Conservation (phyloP, 2,888 invertebrate genomes). For the Drosophila subsilvestris region DNA sequence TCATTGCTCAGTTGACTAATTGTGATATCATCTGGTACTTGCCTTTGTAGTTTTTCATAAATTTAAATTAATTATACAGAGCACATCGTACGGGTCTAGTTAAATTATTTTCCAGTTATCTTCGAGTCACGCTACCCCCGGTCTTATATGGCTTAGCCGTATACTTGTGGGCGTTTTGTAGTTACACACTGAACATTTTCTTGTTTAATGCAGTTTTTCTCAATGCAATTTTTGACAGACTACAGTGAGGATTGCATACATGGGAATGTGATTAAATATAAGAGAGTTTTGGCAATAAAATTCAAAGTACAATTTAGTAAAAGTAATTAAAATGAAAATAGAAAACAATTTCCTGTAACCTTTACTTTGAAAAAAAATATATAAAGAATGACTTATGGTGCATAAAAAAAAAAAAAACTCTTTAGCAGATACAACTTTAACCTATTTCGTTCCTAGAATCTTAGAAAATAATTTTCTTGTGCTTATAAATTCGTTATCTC, state of each 20-base stretch:
- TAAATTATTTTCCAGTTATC: conserved; percentile 9
- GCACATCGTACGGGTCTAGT: conserved; percentile 16
- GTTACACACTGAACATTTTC: conserved; percentile 4
- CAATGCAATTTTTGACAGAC: conserved; percentile 30
- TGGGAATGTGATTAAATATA: neutral
- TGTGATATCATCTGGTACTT: conserved; percentile 60
- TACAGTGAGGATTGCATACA: conserved; percentile 33
- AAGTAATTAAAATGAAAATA: no score
- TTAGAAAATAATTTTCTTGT: no score
- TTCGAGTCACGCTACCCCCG: conserved; percentile 36
- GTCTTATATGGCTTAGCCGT: neutral
- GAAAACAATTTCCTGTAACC: no score
- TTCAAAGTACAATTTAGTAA: neutral
- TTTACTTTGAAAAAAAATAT: no score
- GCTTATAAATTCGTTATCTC: no score
- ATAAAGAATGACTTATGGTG: no score
- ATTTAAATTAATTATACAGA: conserved; percentile 46
- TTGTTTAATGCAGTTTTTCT: conserved; percentile 51
- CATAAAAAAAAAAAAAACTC: no score
- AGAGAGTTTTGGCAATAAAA: no score
- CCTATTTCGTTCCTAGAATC: no score
- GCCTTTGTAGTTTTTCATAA: conserved; percentile 42
- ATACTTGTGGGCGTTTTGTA: conserved; percentile 59
- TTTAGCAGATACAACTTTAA: no score
- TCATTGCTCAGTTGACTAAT: conserved; percentile 49